Conservation (phyloP, 2,113 vertebrate species). For the Menura novaehollandiae region DNA sequence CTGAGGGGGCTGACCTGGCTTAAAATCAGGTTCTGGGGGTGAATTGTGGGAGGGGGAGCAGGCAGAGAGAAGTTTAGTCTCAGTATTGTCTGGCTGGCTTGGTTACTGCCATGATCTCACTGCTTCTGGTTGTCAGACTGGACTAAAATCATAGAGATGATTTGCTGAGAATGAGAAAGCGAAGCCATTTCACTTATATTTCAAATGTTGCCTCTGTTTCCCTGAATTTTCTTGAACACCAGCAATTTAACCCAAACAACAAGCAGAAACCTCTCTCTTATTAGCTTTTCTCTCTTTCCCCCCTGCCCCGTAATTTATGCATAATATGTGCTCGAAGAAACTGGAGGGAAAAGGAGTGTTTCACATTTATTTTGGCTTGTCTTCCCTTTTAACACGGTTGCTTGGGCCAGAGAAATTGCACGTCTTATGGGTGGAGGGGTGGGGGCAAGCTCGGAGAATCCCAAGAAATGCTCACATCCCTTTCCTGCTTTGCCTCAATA, state of each 20-base stretch:
- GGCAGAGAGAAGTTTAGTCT: neutral
- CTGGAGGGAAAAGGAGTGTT: neutral
- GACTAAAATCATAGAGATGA: neutral
- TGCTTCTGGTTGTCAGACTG: conserved; percentile 43
- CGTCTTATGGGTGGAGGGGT: neutral
- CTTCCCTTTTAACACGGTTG: neutral
- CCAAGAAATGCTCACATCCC: neutral
- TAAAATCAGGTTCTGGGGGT: neutral
- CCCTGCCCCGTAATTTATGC: neutral
- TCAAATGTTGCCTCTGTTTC: neutral
- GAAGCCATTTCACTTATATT: neutral
- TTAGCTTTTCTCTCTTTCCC: neutral
- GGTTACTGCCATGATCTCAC: conserved; percentile 45
- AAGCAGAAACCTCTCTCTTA: neutral
- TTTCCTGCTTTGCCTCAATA: neutral
- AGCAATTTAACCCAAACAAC: neutral
- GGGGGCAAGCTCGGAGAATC: neutral
- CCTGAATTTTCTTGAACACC: neutral
- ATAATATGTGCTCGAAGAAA: neutral
- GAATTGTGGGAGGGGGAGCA: neutral
- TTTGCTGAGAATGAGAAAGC: neutral
- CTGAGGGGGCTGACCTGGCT: neutral
- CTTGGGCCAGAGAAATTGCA: conserved; percentile 8
- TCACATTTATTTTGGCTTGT: conserved; percentile 35
- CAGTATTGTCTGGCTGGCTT: conserved; percentile 42